Conservation (phyloP, 2,797 vertebrate genomes). For the Sciaenops ocellatus region DNA sequence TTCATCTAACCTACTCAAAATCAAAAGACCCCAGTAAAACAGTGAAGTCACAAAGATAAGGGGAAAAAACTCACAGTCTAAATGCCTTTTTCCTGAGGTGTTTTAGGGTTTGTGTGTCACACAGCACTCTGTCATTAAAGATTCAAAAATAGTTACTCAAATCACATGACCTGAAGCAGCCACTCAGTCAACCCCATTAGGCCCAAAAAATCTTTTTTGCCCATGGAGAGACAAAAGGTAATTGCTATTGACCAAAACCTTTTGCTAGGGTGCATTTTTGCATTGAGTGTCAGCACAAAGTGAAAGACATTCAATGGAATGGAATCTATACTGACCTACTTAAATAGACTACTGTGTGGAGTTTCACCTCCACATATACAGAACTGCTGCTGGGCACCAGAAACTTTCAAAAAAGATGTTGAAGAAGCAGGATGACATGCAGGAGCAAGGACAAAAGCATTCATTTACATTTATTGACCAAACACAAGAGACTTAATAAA, state of each 20-base stretch:
- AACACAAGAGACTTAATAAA: background rate
- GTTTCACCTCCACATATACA: background rate
- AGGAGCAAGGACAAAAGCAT: background rate
- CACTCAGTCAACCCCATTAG: background rate
- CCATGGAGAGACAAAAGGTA: background rate
- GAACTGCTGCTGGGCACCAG: background rate
- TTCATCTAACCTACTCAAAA: no score
- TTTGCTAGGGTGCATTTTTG: background rate
- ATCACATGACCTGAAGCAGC: background rate
- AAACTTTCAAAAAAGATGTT: background rate
- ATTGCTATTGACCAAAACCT: conserved; percentile 2
- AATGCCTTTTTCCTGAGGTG: no score
- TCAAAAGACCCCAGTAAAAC: no score
- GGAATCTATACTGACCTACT: background rate
- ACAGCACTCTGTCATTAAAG: no score
- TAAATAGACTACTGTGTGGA: background rate
- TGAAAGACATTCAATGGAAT: background rate
- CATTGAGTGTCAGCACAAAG: background rate
- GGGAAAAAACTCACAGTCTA: no score
- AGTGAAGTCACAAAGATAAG: no score
- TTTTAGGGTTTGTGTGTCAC: no score
- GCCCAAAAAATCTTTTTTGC: background rate
- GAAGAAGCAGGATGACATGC: background rate
- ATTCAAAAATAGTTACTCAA: background rate
- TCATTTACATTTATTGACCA: background rate